phyloP scores from a whole-genome alignment of 2,113 vertebrate genomes.

The Callipepla californica region DNA sequence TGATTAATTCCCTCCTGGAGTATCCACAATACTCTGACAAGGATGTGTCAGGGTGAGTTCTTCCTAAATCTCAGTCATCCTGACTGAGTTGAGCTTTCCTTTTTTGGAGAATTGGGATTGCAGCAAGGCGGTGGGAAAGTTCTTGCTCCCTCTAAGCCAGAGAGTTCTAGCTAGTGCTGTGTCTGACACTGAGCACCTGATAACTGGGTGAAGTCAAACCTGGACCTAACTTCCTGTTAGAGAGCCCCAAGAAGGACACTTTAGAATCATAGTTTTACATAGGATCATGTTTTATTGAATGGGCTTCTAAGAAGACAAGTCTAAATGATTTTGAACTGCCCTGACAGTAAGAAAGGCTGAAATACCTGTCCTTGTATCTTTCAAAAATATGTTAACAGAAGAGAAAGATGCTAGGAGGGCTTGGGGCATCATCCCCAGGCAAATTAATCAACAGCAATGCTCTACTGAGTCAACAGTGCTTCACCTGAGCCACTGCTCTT shows the following conservation, averaged over 20 bases:
- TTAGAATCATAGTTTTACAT: not conserved
- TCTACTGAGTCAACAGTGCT: accelerated
- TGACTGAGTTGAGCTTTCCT: not conserved
- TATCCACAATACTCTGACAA: not conserved
- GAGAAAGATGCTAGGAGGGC: not conserved
- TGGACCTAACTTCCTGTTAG: not conserved
- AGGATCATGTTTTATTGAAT: not conserved
- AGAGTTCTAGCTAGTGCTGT: not conserved
- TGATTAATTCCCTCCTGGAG: not conserved
- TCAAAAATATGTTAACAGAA: not conserved
- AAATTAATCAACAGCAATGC: not conserved
- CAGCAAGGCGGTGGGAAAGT: not conserved
- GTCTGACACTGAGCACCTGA: not conserved
- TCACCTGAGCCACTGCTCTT: not conserved
- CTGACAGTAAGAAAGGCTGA: not conserved
- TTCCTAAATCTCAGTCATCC: not conserved
- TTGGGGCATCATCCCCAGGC: not conserved
- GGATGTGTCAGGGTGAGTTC: not conserved
- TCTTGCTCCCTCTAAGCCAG: not conserved
- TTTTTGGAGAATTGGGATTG: not conserved
- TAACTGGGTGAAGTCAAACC: not conserved
- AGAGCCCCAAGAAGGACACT: not conserved
- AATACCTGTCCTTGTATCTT: not conserved
- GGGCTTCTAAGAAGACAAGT: not conserved
- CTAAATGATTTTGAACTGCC: not conserved